Base-by-base conservation (phyloP, 2,888 invertebrate genomes). In the Temnothorax ravouxi region DNA sequence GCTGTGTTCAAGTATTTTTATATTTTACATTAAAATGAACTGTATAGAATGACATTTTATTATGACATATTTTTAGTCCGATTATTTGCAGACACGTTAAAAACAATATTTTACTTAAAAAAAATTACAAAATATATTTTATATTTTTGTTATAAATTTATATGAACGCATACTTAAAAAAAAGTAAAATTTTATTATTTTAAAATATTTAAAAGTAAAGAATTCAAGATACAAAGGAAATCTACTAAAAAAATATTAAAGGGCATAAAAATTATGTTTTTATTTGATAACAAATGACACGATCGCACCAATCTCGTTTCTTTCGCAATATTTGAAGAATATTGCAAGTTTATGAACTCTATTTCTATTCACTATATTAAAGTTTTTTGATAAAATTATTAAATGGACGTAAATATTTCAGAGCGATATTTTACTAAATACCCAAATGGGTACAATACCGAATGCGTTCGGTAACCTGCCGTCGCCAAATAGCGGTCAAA, bases 391-490 rank as follows among this genome's bases (percentile, higher is more conserved):
- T 13, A 54, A 67, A 47, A 38, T 82, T 76, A 52, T 66, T 47
- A 61, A 77, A 76, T 62, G 18, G 1, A 67, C 13, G 6, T 47
- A 64, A 77, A 77, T 77, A 29, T 88, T 89, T 91, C 91, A 93
- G 93, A 92, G 86, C 83, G 88, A 92, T 87, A 86, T 87, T 77
- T 84, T 88, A 87, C 85, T 89, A 83, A 91, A 90, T 77, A 91
- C 91, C 74, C 90, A 88, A 90, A 88, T 87, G 88, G 90, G 87
- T 81, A 82, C 82, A 64, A 41, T 83, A 47, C 72, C 85, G 47
- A 83, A 76, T 52, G 62, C 71, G 47, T 76, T 79, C n/a, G 59
- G 59, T 47, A 88, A 84, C 50, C 54, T 69, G 47, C 83, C 83
- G 66, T 88, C 91, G 74, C 86, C 91, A 83, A 88, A 83, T 84